Percentiles rank a stretch among this genome's conserved stretches.
These are phyloP conservation scores for Parthenolecanium corni DNA, from an alignment of 2,888 invertebrate genomes.

Conservation along the genomic window DNA sequence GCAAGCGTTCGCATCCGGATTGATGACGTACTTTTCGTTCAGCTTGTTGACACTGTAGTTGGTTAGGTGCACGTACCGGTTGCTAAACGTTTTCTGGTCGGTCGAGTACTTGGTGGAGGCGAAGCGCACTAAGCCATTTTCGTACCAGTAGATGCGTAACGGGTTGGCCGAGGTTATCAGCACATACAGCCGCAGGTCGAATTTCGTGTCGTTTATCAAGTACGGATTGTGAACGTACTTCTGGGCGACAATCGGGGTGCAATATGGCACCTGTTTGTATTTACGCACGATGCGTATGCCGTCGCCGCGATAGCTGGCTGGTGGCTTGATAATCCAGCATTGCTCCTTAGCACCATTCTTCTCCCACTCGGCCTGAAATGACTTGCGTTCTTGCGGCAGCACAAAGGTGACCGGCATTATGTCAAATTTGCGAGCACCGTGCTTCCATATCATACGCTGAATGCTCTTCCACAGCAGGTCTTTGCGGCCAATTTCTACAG, in stretches of 20 bases:
- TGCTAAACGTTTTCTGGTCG: background rate
- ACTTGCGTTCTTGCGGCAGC: slow-evolving; percentile 1
- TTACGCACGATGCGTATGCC: slow-evolving; percentile 9
- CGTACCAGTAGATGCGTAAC: slow-evolving; percentile 3
- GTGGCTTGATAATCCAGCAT: slow-evolving; percentile 9
- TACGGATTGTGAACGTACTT: slow-evolving; percentile 11
- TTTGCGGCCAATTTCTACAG: slow-evolving; percentile 13
- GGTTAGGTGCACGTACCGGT: slow-evolving; percentile 8
- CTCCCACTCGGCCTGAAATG: background rate
- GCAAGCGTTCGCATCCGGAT: background rate
- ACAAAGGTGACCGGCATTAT: slow-evolving; percentile 8
- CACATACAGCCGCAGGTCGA: slow-evolving; percentile 8
- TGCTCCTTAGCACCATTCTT: slow-evolving; percentile 48
- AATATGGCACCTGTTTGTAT: slow-evolving; percentile 1
- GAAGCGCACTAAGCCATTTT: slow-evolving; percentile 4
- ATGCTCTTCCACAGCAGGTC: slow-evolving; percentile 8
- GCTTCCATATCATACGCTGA: slow-evolving; percentile 1
- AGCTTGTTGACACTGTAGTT: slow-evolving; percentile 6
- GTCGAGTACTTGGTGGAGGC: slow-evolving; percentile 10
- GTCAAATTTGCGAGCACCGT: slow-evolving; percentile 1
- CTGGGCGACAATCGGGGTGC: slow-evolving; percentile 2
- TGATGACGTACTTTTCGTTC: slow-evolving; percentile 1
- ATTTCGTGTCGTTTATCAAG: background rate
- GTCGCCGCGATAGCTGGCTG: slow-evolving; percentile 13
- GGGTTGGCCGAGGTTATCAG: slow-evolving; percentile 5